These are phyloP conservation scores for Lochmaea crataegi DNA, from an alignment of 2,888 invertebrate genomes.

Conservation along the genomic window DNA sequence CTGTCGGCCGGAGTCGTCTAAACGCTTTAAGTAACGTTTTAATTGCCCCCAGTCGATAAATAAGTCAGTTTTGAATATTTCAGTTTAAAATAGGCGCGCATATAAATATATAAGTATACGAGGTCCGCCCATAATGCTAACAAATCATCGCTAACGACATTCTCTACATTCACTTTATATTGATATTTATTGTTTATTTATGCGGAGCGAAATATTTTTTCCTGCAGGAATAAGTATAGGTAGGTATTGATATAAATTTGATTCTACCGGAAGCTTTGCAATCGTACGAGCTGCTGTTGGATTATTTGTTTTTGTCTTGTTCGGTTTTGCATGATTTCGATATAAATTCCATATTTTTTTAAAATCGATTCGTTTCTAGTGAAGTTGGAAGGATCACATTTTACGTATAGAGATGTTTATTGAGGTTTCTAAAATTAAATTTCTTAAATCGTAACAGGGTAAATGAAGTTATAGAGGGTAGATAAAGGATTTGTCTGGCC, in stretches of 20 bases:
- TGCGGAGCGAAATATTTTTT: conserved; percentile 16
- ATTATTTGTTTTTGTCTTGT: too few species aligned
- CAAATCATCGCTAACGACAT: conserved; percentile 60
- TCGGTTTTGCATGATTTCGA: too few species aligned
- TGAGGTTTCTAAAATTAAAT: too few species aligned
- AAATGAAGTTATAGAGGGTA: too few species aligned
- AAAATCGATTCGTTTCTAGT: too few species aligned
- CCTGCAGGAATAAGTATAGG: not conserved
- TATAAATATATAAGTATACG: conserved; percentile 20
- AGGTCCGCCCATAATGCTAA: conserved; percentile 56
- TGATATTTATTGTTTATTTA: conserved; percentile 60
- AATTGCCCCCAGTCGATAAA: conserved; percentile 42
- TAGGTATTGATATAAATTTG: not conserved
- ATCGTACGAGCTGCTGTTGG: not conserved
- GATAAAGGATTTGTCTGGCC: too few species aligned
- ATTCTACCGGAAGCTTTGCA: not conserved
- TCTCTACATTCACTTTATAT: conserved; percentile 56
- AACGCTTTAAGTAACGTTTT: conserved; percentile 42
- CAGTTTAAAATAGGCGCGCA: conserved; percentile 22
- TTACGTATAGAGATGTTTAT: too few species aligned
- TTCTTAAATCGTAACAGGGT: too few species aligned
- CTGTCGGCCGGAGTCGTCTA: conserved; percentile 32
- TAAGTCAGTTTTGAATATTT: conserved; percentile 38
- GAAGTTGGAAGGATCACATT: too few species aligned
- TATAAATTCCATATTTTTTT: too few species aligned